Evolutionary conservation across 2,888 invertebrate genomes (phyloP), one percentile per base, ranked within the genome.

Genomic region (Acleris emargana): DNA sequence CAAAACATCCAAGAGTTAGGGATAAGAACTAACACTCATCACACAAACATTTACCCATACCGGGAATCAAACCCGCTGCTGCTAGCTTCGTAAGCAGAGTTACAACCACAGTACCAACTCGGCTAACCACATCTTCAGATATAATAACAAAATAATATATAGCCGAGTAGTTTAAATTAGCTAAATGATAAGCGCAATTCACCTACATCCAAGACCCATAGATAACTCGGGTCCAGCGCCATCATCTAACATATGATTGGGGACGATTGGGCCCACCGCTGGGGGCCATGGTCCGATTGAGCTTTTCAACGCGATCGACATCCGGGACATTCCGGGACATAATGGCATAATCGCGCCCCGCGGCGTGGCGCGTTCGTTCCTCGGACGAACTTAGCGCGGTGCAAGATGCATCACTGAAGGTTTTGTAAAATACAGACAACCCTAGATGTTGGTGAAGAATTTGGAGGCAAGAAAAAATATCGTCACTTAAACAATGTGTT

Each of bases 261-360:
- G 71, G 72, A 79, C 78, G 79, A 82, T 82, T 76, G 75, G 73
- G 68, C 64, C 71, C 73, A 75, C 74, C 71, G 84, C 87, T 84
- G 74, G 76, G 75, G 88, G 89, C 86, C 73, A 75, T 80, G 72
- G 74, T 78, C 74, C 76, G 73, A 77, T 78, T 79, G 78, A 79
- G 80, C 79, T 81, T 86, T 84, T 82, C 81, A 83, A 74, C 81
- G 77, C 72, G 70, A 69, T 77, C 75, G 81, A 81, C 84, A 83
- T 85, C 85, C 83, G 82, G 83, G 81, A 79, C 80, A 79, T 78
- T 78, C 74, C 72, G 73, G 76, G 71, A 75, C 74, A 71, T 89
- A 89, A 90, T 90, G 86, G 86, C 83, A 87, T 91, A 89, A 91
- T 88, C 85, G 75, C 67, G 72, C 81, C 90, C 86, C 72, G 80